Evolutionary conservation across 1,140 invertebrate genomes (phyloP).

Genomic region (Zaprionus camerounensis): DNA sequence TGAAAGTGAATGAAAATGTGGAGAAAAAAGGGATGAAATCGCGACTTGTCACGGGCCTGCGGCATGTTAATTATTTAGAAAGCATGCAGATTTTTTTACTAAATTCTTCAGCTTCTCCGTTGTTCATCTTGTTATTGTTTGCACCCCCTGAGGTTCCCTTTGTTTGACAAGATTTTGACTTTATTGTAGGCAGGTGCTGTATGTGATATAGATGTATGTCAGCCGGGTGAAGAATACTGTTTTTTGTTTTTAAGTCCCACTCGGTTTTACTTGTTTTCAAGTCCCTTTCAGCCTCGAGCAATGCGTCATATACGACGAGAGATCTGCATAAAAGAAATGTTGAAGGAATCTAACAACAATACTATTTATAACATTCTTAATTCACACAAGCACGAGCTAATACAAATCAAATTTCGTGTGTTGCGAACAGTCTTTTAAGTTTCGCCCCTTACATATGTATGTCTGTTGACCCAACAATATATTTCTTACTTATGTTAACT

Average conservation of each 20-base stretch:
- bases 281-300: slow-evolving; percentile 14
- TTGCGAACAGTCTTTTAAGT: not conserved
- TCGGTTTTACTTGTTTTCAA: slow-evolving; percentile 21
- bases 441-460: slow-evolving; percentile 8
- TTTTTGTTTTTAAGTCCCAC: slow-evolving; percentile 15
- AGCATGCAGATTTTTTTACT: slow-evolving; percentile 81
- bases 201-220: not conserved
- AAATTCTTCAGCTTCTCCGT: slow-evolving; percentile 52
- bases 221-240: not conserved
- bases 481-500: slow-evolving; percentile 57
- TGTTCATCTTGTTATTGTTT: slow-evolving; percentile 42
- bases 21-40: slow-evolving; percentile 3
- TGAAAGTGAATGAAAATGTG: slow-evolving; percentile 57
- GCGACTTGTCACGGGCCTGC: slow-evolving; percentile 25
- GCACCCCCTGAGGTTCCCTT: not conserved
- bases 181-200: slow-evolving; percentile 2
- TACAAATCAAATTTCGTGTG: slow-evolving; percentile 1
- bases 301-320: slow-evolving; percentile 43
- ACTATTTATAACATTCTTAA: slow-evolving; percentile 4
- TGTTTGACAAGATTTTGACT: slow-evolving; percentile 1
- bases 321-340: slow-evolving; percentile 15
- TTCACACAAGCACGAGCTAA: not conserved
- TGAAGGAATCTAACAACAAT: not conserved
- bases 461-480: slow-evolving; percentile 51
- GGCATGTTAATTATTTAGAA: slow-evolving; percentile 82